Percentiles rank a stretch among this genome's conserved stretches.
Evolutionary conservation across 2,113 vertebrate genomes (phyloP).

Genomic region (Myotis davidii): DNA sequence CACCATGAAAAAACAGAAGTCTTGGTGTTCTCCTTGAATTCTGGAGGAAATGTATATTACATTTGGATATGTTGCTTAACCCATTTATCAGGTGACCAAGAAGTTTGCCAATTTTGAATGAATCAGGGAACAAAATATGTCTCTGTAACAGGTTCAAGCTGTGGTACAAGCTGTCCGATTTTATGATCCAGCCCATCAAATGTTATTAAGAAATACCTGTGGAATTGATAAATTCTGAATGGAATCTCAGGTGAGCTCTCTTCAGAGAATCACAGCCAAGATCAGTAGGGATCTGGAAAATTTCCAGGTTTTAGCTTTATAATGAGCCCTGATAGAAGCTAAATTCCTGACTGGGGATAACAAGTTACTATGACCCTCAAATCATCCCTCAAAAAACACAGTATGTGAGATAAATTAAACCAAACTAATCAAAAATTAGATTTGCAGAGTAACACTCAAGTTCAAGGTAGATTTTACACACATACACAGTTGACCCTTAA

Average conservation of each 20-base stretch:
- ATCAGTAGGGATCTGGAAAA: not conserved
- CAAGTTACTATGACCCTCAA: not conserved
- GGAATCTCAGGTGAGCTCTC: not conserved
- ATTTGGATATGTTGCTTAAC: not conserved
- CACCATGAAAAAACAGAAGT: not conserved
- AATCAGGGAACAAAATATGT: not conserved
- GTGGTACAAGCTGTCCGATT: not conserved
- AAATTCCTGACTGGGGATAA: not conserved
- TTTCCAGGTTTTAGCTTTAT: not conserved
- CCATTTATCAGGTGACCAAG: not conserved
- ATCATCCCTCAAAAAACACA: not conserved
- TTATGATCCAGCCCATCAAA: slow-evolving; percentile 33
- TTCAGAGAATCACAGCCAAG: not conserved
- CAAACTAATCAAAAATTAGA: not conserved
- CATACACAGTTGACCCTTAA: not conserved
- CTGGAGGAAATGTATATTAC: not conserved
- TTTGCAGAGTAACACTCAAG: not conserved
- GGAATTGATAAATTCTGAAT: not conserved
- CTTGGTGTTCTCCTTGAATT: not conserved
- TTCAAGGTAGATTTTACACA: not conserved
- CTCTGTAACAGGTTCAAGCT: not conserved
- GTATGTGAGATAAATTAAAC: not conserved
- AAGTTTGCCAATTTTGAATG: not conserved
- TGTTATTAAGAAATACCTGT: not conserved
- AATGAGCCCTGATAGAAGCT: not conserved